Evolutionary conservation across 1,140 invertebrate genomes (phyloP), one percentile per base, ranked within the genome.

Genomic region (Drosophila micromelanica): DNA sequence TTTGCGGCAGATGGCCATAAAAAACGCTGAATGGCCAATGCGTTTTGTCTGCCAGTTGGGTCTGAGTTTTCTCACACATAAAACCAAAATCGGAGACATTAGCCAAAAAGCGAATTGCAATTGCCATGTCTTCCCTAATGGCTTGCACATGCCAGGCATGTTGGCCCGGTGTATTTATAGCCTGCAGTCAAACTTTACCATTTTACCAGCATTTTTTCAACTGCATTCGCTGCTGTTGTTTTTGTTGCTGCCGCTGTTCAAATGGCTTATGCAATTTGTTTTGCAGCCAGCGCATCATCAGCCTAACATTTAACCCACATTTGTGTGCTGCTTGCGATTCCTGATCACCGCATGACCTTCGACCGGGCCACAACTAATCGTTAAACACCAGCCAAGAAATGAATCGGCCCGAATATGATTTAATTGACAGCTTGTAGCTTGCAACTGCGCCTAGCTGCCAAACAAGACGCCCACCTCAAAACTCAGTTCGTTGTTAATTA

Each of bases 51-150:
- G 43, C 32, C 32, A 9, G 32, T 35, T 9, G 32, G 43, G 9
- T n/a, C 55, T 60, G 56, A 40, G 55, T 76, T 87, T 87, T 87
- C 78, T 79, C 82, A 87, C 82, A 87, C 82, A 87, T 79, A 87
- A 87, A 79, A 65, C 48, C 55, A 46, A 84, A 86, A 81, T 87
- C 82, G 75, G 73, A 86, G 78, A 76, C 78, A 87, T 82, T 87
- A 87, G 80, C 71, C 75, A 67, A 65, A 86, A 64, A 77, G 76
- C 63, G 48, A 52, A 86, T 86, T 77, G 80, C 69, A 46, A 64
- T 52, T 65, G 65, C 68, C 75, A 85, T 85, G 77, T 77, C 77
- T 86, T 86, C 80, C 74, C 81, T 85, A 85, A 85, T 85, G 80
- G 76, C 68, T 35, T 35, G 7, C 6, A 35, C 32, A 35, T 35